Percentiles rank a stretch among this genome's conserved stretches.
Evolutionary conservation across 1,140 invertebrate species (phyloP).

Genomic region (Papilio polyxenes): DNA sequence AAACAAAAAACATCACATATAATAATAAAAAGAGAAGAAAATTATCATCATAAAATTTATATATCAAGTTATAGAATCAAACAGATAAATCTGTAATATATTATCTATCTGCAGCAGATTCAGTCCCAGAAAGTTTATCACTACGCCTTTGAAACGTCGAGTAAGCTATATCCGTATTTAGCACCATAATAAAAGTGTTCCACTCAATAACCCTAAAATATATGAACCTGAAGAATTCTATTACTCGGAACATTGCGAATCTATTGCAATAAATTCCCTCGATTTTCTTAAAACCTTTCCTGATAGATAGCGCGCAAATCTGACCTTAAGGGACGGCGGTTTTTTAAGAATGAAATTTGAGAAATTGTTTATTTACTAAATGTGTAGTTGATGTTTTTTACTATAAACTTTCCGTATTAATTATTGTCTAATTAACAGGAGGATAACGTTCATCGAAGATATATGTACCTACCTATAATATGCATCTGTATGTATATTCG

Average conservation of each 20-base stretch:
- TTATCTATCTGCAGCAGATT: neutral
- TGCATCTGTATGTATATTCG: too few species aligned
- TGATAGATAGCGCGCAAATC: slow-evolving; percentile 27
- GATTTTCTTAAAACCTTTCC: slow-evolving; percentile 24
- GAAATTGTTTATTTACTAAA: neutral
- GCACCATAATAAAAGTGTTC: slow-evolving; percentile 36
- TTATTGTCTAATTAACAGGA: too few species aligned
- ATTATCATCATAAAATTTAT: neutral
- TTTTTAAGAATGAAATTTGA: neutral
- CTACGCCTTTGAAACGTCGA: slow-evolving; percentile 7
- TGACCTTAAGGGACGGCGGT: neutral
- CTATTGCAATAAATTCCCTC: slow-evolving; percentile 31
- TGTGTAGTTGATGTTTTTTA: too few species aligned
- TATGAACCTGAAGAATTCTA: slow-evolving; percentile 39
- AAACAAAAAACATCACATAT: neutral
- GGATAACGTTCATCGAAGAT: too few species aligned
- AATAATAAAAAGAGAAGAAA: neutral
- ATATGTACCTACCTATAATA: too few species aligned
- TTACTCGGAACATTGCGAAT: slow-evolving; percentile 37
- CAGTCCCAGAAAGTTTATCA: slow-evolving; percentile 8
- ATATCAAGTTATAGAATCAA: neutral
- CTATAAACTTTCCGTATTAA: too few species aligned
- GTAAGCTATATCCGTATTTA: slow-evolving; percentile 33
- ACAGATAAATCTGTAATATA: neutral
- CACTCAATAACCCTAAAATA: slow-evolving; percentile 37